Evolutionary conservation across 2,113 vertebrate species (phyloP).

Genomic region (Labrus mixtus): DNA sequence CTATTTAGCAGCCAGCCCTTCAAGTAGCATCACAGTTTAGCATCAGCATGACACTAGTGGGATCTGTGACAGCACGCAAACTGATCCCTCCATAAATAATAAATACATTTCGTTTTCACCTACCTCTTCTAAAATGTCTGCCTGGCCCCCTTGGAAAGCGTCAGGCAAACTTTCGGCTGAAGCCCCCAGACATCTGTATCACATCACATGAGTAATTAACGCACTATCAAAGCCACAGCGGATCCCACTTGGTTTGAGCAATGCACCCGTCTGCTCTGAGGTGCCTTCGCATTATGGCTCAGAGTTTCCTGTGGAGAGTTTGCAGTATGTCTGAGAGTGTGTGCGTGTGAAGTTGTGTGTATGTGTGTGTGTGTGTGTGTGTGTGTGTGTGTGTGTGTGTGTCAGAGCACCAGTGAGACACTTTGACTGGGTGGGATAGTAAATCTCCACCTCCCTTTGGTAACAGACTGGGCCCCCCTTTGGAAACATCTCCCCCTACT

Average conservation of each 20-base stretch:
- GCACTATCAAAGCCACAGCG: slow-evolving; percentile 84
- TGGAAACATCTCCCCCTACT: slow-evolving; percentile 81
- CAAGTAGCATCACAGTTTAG: slow-evolving; percentile 87
- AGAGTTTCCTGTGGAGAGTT: slow-evolving; percentile 84
- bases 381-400: slow-evolving; percentile 24
- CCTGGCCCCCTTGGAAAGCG: slow-evolving; percentile 85
- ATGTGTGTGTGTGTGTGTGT: slow-evolving; percentile 45
- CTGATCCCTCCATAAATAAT: slow-evolving; percentile 86
- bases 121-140: slow-evolving; percentile 88
- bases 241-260: slow-evolving; percentile 85
- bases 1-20: slow-evolving; percentile 87
- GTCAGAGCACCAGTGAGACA: slow-evolving; percentile 75
- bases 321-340: slow-evolving; percentile 61
- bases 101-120: slow-evolving; percentile 87
- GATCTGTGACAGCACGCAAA: slow-evolving; percentile 86
- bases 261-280: slow-evolving; percentile 83
- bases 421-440: slow-evolving; percentile 86
- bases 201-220: slow-evolving; percentile 89
- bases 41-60: slow-evolving; percentile 82
- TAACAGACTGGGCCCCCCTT: slow-evolving; percentile 80
- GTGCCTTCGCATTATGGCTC: slow-evolving; percentile 84
- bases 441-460: slow-evolving; percentile 88
- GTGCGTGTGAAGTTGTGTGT: slow-evolving; percentile 17
- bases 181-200: slow-evolving; percentile 88
- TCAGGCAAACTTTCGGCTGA: slow-evolving; percentile 86